Evolutionary conservation across 2,113 vertebrate species (phyloP), one percentile per base, ranked within the genome.

Genomic region (Alethe castanea): DNA sequence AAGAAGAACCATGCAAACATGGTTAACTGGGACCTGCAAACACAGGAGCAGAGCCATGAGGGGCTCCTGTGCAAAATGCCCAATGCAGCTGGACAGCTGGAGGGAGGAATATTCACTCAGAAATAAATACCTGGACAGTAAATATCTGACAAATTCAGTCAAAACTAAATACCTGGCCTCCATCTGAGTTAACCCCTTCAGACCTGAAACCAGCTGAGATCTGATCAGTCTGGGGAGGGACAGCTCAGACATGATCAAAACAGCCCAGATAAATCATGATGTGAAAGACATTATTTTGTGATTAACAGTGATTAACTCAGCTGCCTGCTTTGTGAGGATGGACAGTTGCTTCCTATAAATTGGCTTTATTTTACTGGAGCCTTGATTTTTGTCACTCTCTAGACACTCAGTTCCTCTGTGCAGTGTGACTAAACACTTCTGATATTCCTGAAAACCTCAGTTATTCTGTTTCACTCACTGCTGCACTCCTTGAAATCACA

Each of bases 41-140:
- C 3, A 10, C 25, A 48, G 31, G 71, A 67, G 17, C 29, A 54
- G 53, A 66, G 38, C 36, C 1, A 0, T 0, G 8, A 8, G 22
- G 12, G 31, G 15, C 19, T 81, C 66, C 64, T 57, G 15, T 66
- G 53, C 14, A 19, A 62, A 62, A 59, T 4, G 7, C 17, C 82
- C 38, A 23, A 0, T 3, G 31, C 16, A 38, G 22, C 19, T 79
- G 70, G 36, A 45, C 9, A 47, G 54, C 54, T 61, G 38, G 38
- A 86, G 54, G 22, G 54, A 77, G 28, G 25, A 66, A 83, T 16
- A 86, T 19, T 57, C 23, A 25, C 22, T 19, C 4, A 1, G 24
- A 69, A 91, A 23, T 7, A 52, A 79, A 2, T 15, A n/a, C 5
- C 28, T 77, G 40, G 53, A 3, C 56, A 72, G 45, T 17, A 25